These are phyloP conservation scores for Coelopa frigida DNA, from an alignment of 1,140 invertebrate genomes.

Conservation along the genomic window DNA sequence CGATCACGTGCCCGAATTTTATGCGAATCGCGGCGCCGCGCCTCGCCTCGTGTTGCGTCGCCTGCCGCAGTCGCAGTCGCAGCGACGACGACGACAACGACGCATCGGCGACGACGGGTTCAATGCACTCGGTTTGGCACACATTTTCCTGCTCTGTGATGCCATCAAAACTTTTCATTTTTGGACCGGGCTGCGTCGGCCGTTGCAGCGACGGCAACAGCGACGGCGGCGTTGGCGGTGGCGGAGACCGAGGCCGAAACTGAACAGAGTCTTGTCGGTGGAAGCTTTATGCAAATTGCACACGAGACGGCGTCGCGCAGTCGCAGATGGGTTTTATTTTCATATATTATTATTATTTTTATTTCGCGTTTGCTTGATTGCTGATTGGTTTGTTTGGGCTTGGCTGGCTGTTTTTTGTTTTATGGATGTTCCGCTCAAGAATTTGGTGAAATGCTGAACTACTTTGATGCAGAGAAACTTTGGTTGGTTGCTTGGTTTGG, in stretches of 20 bases:
- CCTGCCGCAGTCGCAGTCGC: too few relatives aligned
- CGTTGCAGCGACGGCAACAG: too few relatives aligned
- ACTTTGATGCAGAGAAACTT: too few relatives aligned
- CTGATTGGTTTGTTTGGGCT: background rate
- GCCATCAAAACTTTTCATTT: constrained; percentile 22
- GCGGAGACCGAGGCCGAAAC: too few relatives aligned
- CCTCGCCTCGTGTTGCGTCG: too few relatives aligned
- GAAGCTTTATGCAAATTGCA: constrained; percentile 12
- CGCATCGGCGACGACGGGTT: constrained; percentile 13
- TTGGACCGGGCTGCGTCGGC: too few relatives aligned
- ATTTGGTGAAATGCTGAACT: constrained; percentile 11
- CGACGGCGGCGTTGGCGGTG: too few relatives aligned
- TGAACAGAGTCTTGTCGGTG: too few relatives aligned
- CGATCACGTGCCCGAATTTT: too few relatives aligned
- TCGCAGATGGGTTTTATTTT: background rate
- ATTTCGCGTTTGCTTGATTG: background rate
- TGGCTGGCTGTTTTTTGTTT: constrained; percentile 5
- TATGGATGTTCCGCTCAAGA: background rate
- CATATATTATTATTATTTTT: background rate
- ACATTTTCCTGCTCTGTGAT: constrained; percentile 28
- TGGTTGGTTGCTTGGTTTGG: too few relatives aligned
- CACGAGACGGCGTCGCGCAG: background rate
- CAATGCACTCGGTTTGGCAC: constrained; percentile 37
- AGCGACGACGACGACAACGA: constrained; percentile 38
- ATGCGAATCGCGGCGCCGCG: too few relatives aligned